A percentile compares a stretch with the other conserved stretches of the same genome.
These are phyloP conservation scores for Pica pica DNA, from an alignment of 2,113 vertebrate species.

Conservation along the genomic window DNA sequence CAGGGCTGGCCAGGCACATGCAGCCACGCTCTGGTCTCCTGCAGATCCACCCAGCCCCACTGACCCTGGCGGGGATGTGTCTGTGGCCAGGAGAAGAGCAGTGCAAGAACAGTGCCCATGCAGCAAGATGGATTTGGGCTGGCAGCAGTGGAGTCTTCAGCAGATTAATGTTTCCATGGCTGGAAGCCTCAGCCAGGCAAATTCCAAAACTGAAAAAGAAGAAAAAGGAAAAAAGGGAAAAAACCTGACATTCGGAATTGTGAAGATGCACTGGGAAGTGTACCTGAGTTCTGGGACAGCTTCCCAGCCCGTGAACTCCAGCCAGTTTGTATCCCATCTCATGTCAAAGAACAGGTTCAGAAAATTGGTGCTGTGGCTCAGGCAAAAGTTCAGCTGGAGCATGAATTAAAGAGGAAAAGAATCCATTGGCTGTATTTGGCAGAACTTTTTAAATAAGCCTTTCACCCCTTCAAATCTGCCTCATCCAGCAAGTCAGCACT, in stretches of 20 bases:
- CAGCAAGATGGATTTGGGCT: neutral
- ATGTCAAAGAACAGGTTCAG: neutral
- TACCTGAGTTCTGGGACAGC: neutral
- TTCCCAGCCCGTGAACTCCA: neutral
- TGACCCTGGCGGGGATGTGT: rapidly evolving
- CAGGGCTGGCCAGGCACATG: neutral
- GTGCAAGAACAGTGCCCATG: rapidly evolving
- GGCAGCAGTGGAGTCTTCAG: neutral
- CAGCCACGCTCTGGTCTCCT: neutral
- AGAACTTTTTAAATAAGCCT: neutral
- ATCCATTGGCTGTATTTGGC: neutral
- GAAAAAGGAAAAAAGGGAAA: neutral
- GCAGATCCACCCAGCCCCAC: neutral
- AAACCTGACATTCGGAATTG: rapidly evolving
- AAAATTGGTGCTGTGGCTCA: neutral
- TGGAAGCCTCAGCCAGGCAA: neutral
- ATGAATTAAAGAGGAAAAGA: neutral
- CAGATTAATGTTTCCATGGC: neutral
- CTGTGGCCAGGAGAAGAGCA: neutral
- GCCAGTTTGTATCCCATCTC: neutral
- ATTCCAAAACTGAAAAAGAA: neutral
- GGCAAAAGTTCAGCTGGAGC: neutral
- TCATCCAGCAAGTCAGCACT: neutral
- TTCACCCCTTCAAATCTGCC: neutral
- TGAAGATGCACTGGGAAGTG: neutral